A percentile compares a stretch with the other conserved stretches of the same genome.
These are phyloP conservation scores for Cryptocephalus primarius DNA, from an alignment of 2,888 invertebrate genomes.

Conservation along the genomic window DNA sequence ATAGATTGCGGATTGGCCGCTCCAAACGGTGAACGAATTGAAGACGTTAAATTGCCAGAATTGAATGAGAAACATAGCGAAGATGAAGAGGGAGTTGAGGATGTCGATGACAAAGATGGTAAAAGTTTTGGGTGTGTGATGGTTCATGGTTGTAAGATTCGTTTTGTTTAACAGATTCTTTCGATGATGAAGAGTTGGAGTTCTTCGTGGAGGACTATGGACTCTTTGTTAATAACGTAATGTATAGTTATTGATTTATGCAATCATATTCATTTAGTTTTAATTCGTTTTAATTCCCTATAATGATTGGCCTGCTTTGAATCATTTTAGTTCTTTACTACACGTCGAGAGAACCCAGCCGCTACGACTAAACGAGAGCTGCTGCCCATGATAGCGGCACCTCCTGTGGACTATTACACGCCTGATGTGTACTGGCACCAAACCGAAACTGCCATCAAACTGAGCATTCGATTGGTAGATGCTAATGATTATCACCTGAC, in stretches of 20 bases:
- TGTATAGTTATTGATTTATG: too few relatives aligned
- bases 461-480: conserved; percentile 24
- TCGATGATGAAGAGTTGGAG: too few relatives aligned
- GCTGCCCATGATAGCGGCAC: conserved; percentile 17
- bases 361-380: conserved; percentile 6
- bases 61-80: conserved; percentile 8
- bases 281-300: too few relatives aligned
- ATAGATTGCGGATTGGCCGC: conserved; percentile 42
- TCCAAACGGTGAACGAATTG: conserved; percentile 13
- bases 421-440: conserved; percentile 32
- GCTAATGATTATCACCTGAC: conserved; percentile 20
- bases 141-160: too few relatives aligned
- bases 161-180: too few relatives aligned
- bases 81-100: not conserved
- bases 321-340: too few relatives aligned
- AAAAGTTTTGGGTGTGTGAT: too few relatives aligned
- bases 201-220: too few relatives aligned
- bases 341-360: too few relatives aligned
- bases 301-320: too few relatives aligned
- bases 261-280: too few relatives aligned
- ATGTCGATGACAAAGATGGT: not conserved
- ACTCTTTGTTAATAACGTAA: too few relatives aligned
- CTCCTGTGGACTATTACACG: conserved; percentile 20
- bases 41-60: conserved; percentile 17
- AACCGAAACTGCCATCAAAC: conserved; percentile 19